Base-by-base conservation (phyloP, 53 echinoderm and acorn worm genomes). In the Hippasteria phrygiana region DNA sequence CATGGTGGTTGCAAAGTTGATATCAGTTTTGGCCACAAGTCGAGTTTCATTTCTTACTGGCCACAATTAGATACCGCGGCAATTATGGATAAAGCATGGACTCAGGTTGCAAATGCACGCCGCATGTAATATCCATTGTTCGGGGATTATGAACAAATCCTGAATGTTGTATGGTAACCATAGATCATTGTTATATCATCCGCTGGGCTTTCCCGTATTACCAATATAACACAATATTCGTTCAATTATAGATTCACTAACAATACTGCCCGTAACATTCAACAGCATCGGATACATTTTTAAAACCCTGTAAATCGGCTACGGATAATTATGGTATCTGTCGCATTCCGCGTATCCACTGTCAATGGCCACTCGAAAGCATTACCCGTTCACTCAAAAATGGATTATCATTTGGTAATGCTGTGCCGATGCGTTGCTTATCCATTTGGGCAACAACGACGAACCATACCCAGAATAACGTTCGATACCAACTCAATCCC, bases 401-500 rank as follows among this genome's bases (percentile, higher is more conserved):
- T 9, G 14, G 55, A 77, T 77, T 32, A 77, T 77, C 77, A 77
- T 77, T 17, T 33, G 7, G 40, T 38, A 10, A 71, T 2, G 64
- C 6, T 77, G 35, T 38, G 56, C 27, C 18, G 55, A 17, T 35
- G 77, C 17, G 36, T 77, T 22, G 27, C 53, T 31, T 77, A 35
- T 55, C 77, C 56, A 77, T 77, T 54, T 14, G 27, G 43, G 50
- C 45, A 24, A 45, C 43, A 31, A 75, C 10, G 31, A 75, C 28
- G 26, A 75, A 43, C 11, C 54, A 54, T 16, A 5, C 33, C 47
- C 5, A 51, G n/a, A 18, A 20, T 20, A 27, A 51, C 62, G 43
- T 40, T 62, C 80, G 80, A 80, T 62, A 24, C 80, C 37, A 63
- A 59, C 80, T 80, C 80, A 41, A 80, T 80, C 80, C 80, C 80